Base-by-base conservation (phyloP, 2,797 vertebrate species). In the Glyptemys insculpta region DNA sequence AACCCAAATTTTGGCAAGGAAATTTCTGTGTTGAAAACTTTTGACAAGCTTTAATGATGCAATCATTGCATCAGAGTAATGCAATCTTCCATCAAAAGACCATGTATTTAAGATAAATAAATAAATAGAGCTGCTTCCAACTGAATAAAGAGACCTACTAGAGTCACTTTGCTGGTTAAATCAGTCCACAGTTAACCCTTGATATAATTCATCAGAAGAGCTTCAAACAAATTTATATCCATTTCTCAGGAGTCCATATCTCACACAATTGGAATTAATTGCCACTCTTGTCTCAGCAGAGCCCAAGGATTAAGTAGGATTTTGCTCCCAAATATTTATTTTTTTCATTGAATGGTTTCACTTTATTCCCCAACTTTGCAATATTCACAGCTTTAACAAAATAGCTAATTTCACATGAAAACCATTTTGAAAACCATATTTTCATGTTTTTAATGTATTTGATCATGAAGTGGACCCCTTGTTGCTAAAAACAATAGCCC, bases 1-100 rank as follows among this genome's bases (percentile, higher is more conserved):
- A 92, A 54, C 54, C 85, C 84, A 80, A 87, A 96, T 92, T 94
- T 94, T 53, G 27, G n/a, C 88, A 52, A 83, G 49, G 93, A 93
- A 94, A 49, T 88, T 16, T 86, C 52, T 81, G 21, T 72, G 50
- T 56, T 1, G 9, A 68, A 54, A 88, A 92, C 3, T 1, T 12
- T 12, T 8, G 50, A 84, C 25, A 50, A 41, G 88, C 92, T 83
- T 57, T 65, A 94, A 62, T 90, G 15, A 18, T 53, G n/a, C 8
- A 68, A 68, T 23, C 65, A 72, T 72, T 72, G 65, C 18, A 72
- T 41, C 18, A 41, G n/a, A 41, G 10, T n/a, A 23, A 72, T 21
- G 19, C 52, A 57, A n/a, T 74, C 25, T 8, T 14, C 23, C 89
- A 74, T 34, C 78, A 95, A 50, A 87, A 92, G n/a, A 41, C 56